Conservation (phyloP, 2,888 invertebrate genomes). For the Abscondita cerata region DNA sequence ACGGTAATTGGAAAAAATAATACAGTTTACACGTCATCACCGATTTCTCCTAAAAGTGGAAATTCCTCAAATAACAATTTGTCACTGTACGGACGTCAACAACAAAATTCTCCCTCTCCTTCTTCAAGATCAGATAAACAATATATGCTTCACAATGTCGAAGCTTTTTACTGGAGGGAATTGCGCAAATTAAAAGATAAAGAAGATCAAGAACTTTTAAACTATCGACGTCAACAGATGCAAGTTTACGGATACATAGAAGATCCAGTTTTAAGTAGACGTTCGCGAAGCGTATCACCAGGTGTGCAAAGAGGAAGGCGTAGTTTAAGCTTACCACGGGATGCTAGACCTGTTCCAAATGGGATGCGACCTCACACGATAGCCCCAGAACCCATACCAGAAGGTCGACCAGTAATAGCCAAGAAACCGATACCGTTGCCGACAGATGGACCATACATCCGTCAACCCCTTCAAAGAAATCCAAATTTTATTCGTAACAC, state of each 20-base stretch:
- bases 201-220: slow-evolving; percentile 63
- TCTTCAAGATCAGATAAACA: slow-evolving; percentile 58
- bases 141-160: slow-evolving; percentile 66
- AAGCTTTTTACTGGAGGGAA: slow-evolving; percentile 75
- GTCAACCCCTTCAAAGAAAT: slow-evolving; percentile 31
- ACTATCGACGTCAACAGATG: slow-evolving; percentile 48
- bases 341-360: slow-evolving; percentile 22
- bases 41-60: slow-evolving; percentile 7
- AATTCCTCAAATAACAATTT: slow-evolving; percentile 16
- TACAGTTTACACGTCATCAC: background rate
- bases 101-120: slow-evolving; percentile 10
- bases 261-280: slow-evolving; percentile 50
- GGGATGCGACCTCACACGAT: slow-evolving; percentile 10
- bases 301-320: slow-evolving; percentile 54
- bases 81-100: slow-evolving; percentile 10
- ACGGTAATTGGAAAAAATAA: background rate
- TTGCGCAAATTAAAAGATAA: slow-evolving; percentile 68
- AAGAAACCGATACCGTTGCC: slow-evolving; percentile 27
- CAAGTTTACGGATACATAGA: slow-evolving; percentile 50
- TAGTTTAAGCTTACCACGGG: slow-evolving; percentile 57
- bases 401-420: slow-evolving; percentile 35
- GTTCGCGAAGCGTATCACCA: slow-evolving; percentile 60
- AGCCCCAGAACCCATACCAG: slow-evolving; percentile 37
- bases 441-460: slow-evolving; percentile 15
- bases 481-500: slow-evolving; percentile 46